Conservation (phyloP, 2,113 vertebrate genomes). For the Azemiops feae region DNA sequence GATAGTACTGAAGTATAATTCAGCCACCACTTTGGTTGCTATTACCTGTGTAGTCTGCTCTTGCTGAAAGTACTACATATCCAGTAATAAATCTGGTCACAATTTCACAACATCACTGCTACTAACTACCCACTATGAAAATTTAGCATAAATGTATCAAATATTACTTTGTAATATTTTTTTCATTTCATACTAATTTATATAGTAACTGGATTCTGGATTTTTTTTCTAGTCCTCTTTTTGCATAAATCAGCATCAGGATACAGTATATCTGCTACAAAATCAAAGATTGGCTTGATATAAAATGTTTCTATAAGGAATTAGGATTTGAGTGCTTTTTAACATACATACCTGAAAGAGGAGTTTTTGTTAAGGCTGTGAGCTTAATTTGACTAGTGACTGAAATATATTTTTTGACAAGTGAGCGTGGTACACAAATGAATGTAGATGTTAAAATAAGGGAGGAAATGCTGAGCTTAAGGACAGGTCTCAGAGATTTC, state of each 20-base stretch:
- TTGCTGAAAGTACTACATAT: background rate
- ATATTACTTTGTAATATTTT: background rate
- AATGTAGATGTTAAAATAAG: background rate
- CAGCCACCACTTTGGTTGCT: background rate
- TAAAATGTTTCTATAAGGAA: background rate
- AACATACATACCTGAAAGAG: background rate
- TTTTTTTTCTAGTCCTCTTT: background rate
- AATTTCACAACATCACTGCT: background rate
- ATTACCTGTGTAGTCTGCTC: background rate
- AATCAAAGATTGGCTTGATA: background rate
- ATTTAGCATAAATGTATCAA: background rate
- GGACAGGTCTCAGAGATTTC: background rate
- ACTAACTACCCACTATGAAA: background rate
- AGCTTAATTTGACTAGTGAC: background rate
- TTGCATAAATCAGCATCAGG: background rate
- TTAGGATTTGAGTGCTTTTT: background rate
- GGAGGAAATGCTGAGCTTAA: background rate
- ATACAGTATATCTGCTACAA: background rate
- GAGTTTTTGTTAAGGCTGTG: background rate
- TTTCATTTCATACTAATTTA: background rate
- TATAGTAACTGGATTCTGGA: background rate
- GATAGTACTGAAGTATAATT: background rate
- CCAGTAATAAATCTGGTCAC: background rate
- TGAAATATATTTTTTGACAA: background rate
- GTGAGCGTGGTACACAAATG: background rate